Evolutionary conservation across 2,888 invertebrate genomes (phyloP), one percentile per base, ranked within the genome.

Genomic region (Pammene fasciana): DNA sequence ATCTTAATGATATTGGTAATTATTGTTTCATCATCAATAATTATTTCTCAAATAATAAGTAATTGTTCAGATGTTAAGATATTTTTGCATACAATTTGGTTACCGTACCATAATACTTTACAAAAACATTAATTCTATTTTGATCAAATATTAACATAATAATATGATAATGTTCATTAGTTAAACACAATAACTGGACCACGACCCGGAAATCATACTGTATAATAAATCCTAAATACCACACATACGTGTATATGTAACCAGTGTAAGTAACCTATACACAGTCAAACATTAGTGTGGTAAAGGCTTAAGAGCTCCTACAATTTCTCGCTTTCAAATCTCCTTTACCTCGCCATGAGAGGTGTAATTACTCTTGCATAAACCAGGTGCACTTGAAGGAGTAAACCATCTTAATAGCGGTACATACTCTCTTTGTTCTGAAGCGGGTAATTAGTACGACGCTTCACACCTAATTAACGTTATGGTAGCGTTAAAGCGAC

Each of bases 401-500:
- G 71, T 67, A 75, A 77, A 73, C 72, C 65, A 75, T 75, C 78
- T 80, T 77, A 79, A 77, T 79, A 79, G 80, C 79, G 73, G 77
- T 73, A 79, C 77, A 78, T 71, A 72, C 67, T 75, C 75, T 78
- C 77, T 83, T 84, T 83, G 82, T 83, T 80, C 76, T 75, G 68
- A 73, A 75, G 72, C 72, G 70, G 71, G 78, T 82, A 85, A 85
- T 86, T 85, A 84, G 82, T 77, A 75, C 70, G 75, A 78, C 81
- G 81, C 81, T 85, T 85, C 80, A 81, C 81, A 82, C 82, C 78
- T 82, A 84, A 85, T 84, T 84, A 84, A 79, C 76, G 82, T 82
- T 82, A 82, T 81, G 76, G 74, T 76, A 74, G 79, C 78, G 79
- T 82, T 84, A 79, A 83, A 83, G 81, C 79, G 79, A 74, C 77